Percentiles rank a stretch among this genome's conserved stretches.
Conservation (phyloP, 2,888 invertebrate genomes). For the Philopedon plagiatum region DNA sequence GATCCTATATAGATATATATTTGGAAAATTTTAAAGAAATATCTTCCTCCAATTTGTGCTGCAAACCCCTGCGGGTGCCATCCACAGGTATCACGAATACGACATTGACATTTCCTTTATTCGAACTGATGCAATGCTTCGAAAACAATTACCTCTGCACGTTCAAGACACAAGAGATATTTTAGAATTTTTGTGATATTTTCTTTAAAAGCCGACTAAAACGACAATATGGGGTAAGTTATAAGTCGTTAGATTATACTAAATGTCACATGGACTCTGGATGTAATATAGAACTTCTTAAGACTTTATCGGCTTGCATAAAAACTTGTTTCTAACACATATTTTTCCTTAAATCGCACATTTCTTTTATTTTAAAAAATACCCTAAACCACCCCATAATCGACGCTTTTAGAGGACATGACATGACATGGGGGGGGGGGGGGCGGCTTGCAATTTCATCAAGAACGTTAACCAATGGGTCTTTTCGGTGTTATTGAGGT, state of each 20-base stretch:
- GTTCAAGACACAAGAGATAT: conserved; percentile 11
- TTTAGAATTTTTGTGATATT: conserved; percentile 33
- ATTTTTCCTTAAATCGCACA: too few relatives aligned
- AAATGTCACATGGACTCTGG: conserved; percentile 21
- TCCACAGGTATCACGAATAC: conserved; percentile 41
- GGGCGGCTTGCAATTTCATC: too few relatives aligned
- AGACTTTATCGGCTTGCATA: too few relatives aligned
- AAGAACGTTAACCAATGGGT: too few relatives aligned
- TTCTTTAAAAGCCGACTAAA: conserved; percentile 16
- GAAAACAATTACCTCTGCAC: conserved; percentile 37
- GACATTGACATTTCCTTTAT: conserved; percentile 45
- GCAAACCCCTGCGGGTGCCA: conserved; percentile 21
- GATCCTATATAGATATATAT: too few relatives aligned
- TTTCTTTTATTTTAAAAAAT: too few relatives aligned
- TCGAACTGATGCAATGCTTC: conserved; percentile 33
- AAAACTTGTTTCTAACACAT: too few relatives aligned
- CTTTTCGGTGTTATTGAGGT: too few relatives aligned
- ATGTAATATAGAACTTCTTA: background rate
- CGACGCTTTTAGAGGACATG: too few relatives aligned
- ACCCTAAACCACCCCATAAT: too few relatives aligned
- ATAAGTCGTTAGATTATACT: background rate
- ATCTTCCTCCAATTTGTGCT: background rate
- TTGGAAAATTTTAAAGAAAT: too few relatives aligned
- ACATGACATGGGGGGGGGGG: too few relatives aligned
- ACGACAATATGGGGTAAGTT: conserved; percentile 6